Evolutionary conservation across 2,888 invertebrate species (phyloP).

Genomic region (Noctua janthina): DNA sequence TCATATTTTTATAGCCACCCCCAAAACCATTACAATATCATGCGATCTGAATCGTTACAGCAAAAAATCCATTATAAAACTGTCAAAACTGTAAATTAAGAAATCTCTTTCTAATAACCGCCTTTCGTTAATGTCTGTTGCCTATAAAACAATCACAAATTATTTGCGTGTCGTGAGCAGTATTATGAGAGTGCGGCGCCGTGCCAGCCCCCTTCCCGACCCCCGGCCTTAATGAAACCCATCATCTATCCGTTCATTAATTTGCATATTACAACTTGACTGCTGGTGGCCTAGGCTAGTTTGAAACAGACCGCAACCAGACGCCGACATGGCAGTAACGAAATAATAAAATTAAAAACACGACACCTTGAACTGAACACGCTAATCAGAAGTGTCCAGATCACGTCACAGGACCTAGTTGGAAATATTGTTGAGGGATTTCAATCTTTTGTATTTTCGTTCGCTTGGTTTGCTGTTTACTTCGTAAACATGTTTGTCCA

Average conservation of each 20-base stretch:
- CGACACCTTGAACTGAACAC: constrained; percentile 36
- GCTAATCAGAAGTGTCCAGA: constrained; percentile 40
- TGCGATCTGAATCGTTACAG: constrained; percentile 30
- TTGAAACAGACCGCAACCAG: constrained; percentile 69
- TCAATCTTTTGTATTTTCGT: neutral
- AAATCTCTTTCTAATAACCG: constrained; percentile 53
- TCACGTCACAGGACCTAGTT: constrained; percentile 10
- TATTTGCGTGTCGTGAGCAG: constrained; percentile 78
- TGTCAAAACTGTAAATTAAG: constrained; percentile 40
- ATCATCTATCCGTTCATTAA: constrained; percentile 82
- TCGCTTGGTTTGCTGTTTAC: neutral
- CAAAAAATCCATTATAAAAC: constrained; percentile 36
- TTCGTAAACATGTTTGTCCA: constrained; percentile 89
- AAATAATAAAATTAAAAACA: constrained; percentile 50
- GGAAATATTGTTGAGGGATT: constrained; percentile 10
- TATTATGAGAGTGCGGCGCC: constrained; percentile 78
- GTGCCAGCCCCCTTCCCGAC: constrained; percentile 80
- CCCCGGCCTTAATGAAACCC: constrained; percentile 80
- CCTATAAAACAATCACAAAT: constrained; percentile 65
- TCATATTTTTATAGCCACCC: neutral
- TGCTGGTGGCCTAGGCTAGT: constrained; percentile 75
- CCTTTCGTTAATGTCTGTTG: constrained; percentile 55
- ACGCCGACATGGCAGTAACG: constrained; percentile 61
- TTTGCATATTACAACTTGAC: constrained; percentile 85
- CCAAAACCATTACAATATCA: constrained; percentile 29